These are phyloP conservation scores for Gavialis gangeticus DNA, from an alignment of 2,113 vertebrate species.

Conservation along the genomic window DNA sequence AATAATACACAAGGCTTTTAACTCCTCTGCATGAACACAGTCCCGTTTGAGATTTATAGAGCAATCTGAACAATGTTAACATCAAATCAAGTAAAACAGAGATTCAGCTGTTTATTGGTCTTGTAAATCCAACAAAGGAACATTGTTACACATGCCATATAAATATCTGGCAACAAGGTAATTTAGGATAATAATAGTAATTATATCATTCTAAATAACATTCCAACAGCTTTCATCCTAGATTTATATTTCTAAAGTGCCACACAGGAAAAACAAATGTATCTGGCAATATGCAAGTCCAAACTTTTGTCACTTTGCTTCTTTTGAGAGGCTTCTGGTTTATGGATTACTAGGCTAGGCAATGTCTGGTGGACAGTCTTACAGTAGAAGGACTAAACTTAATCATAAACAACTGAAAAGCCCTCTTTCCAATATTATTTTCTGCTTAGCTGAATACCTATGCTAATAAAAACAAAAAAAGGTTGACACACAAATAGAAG, in stretches of 20 bases:
- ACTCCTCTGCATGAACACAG: neutral
- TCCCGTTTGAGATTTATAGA: neutral
- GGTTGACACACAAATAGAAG: slow-evolving; percentile 12
- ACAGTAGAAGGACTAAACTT: slow-evolving; percentile 54
- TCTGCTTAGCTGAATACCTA: slow-evolving; percentile 54
- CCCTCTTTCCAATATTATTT: slow-evolving; percentile 48
- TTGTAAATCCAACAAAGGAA: neutral
- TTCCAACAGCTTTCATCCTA: neutral
- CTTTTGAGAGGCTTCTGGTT: neutral
- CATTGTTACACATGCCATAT: neutral
- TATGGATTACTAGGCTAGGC: neutral
- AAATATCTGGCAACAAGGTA: neutral
- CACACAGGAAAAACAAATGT: neutral
- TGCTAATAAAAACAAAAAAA: slow-evolving; percentile 54
- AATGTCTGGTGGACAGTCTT: slow-evolving; percentile 42
- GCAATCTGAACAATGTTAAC: accelerated
- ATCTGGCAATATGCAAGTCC: neutral
- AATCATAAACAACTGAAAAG: slow-evolving; percentile 65
- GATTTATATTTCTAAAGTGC: neutral
- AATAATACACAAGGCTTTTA: neutral
- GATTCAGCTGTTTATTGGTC: neutral
- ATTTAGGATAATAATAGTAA: neutral
- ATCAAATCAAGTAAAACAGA: neutral
- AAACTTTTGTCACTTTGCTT: neutral
- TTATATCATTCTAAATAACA: neutral